These are phyloP conservation scores for Lasioglossum leucozonium DNA, from an alignment of 2,888 invertebrate genomes.

Conservation along the genomic window DNA sequence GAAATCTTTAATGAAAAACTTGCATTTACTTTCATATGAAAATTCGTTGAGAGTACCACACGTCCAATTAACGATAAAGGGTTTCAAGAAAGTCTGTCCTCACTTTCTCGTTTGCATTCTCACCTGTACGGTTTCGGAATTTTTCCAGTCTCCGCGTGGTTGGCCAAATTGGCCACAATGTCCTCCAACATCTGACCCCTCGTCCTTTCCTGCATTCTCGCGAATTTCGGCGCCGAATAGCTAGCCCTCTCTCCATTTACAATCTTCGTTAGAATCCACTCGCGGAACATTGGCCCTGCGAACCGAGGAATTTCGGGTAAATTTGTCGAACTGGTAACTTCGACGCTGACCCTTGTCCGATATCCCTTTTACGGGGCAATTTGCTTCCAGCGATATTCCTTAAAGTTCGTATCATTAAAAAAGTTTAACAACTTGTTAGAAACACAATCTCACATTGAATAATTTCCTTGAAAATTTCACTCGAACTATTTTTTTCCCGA, in stretches of 20 bases:
- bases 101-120: slow-evolving; percentile 2
- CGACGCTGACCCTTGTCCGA: not conserved
- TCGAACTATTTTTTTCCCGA: not conserved
- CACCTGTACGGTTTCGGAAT: slow-evolving; percentile 96
- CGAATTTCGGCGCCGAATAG: slow-evolving; percentile 97
- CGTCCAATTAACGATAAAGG: not conserved
- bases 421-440: not conserved
- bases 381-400: not conserved
- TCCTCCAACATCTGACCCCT: slow-evolving; percentile 97
- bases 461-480: not conserved
- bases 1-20: no score
- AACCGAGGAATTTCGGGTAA: slow-evolving; percentile 15
- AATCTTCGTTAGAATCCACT: slow-evolving; percentile 97
- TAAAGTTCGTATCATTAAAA: not conserved
- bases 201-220: slow-evolving; percentile 97
- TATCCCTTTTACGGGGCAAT: not conserved
- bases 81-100: not conserved
- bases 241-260: slow-evolving; percentile 97
- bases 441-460: not conserved
- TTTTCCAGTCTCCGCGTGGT: slow-evolving; percentile 97
- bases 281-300: slow-evolving; percentile 94
- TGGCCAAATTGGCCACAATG: slow-evolving; percentile 96
- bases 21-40: not conserved
- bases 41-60: not conserved
- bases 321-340: not conserved